A percentile compares a stretch with the other conserved stretches of the same genome.
Evolutionary conservation across 2,113 vertebrate species (phyloP).

Genomic region (Pterocles orientalis): DNA sequence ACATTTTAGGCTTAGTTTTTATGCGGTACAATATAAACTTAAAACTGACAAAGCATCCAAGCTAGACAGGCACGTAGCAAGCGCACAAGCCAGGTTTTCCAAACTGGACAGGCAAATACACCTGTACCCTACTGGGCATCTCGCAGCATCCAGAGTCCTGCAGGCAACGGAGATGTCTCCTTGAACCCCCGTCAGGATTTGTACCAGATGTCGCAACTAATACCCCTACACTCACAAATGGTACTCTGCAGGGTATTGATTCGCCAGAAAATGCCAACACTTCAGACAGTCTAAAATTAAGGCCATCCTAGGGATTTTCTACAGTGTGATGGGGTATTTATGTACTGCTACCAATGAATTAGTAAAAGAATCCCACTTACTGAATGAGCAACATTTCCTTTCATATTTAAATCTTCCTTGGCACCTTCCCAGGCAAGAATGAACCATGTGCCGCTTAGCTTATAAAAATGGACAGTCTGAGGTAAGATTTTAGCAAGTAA

Average conservation of each 20-base stretch:
- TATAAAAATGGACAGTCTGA: background rate
- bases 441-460: background rate
- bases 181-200: background rate
- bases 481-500: background rate
- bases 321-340: background rate
- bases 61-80: background rate
- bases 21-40: background rate
- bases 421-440: background rate
- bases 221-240: background rate
- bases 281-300: background rate
- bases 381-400: background rate
- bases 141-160: accelerated
- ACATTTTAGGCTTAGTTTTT: background rate
- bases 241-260: no score
- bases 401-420: background rate
- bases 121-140: background rate
- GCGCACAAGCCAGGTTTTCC: background rate
- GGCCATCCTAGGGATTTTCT: background rate
- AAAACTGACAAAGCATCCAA: background rate
- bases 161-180: background rate
- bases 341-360: background rate
- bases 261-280: background rate
- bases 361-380: background rate
- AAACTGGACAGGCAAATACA: background rate
- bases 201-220: background rate